Evolutionary conservation across 2,888 invertebrate species (phyloP), one percentile per base, ranked within the genome.

Genomic region (Ornithoptera alexandrae): DNA sequence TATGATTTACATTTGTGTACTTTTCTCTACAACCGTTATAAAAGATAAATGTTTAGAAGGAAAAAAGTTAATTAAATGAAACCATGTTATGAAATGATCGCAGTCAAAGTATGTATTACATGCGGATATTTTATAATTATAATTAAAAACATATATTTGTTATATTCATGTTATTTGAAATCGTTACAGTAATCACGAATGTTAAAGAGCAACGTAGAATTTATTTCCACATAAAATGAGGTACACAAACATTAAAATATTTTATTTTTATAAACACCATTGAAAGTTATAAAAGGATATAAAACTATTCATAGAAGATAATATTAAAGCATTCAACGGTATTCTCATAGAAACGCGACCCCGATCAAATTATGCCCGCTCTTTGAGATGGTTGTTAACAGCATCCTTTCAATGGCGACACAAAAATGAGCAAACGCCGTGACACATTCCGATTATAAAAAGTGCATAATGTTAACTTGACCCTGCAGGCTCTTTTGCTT

Each of bases 371-470:
- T 91, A 92, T 92, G 79, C 88, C 86, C 86, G 90, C 86, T 89
- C 88, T 90, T 91, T 92, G 79, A 90, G 84, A 87, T 85, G 84
- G 89, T 90, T 92, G 92, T 92, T 92, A 92, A 92, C 92, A 91
- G 90, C 90, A 88, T 90, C 90, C 88, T 81, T 87, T 91, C 84
- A 90, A 91, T 88, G 78, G 87, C 79, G 86, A 79, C 84, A 86
- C 84, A 86, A 84, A 92, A 92, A 88, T 90, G 92, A 92, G 90
- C 92, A 92, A 90, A 85, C 84, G 85, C 85, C 84, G 87, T 85
- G 87, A 85, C 89, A 86, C 85, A 87, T 88, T 87, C 81, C 82
- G 76, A 81, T 85, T 81, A 81, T 80, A 84, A 81, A 82, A 80
- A 87, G 84, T 87, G 88, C 86, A 89, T 88, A 88, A 86, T 87